Conservation (phyloP, 2,888 invertebrate species). For the Sesia bembeciformis region DNA sequence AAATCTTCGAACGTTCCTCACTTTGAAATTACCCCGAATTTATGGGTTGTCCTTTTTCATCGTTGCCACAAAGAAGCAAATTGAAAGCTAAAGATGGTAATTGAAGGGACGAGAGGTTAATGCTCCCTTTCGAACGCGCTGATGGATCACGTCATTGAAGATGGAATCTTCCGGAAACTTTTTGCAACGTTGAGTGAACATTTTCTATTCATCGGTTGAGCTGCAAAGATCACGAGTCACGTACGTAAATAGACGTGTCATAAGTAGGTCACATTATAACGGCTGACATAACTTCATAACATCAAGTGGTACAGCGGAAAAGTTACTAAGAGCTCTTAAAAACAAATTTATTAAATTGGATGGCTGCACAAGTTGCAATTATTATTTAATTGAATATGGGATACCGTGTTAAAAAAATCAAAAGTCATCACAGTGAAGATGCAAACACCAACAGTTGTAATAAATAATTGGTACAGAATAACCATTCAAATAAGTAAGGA, state of each 20-base stretch:
- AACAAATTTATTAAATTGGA: too few species aligned
- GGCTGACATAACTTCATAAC: too few species aligned
- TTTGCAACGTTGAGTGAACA: constrained; percentile 15
- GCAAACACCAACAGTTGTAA: too few species aligned
- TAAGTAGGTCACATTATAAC: background rate
- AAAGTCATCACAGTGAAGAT: too few species aligned
- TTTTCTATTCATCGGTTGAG: background rate
- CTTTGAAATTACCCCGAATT: background rate
- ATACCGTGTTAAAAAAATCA: too few species aligned
- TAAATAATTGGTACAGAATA: too few species aligned
- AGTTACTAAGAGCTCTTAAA: too few species aligned
- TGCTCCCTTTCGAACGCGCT: constrained; percentile 49
- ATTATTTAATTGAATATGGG: too few species aligned
- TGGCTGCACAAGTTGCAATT: too few species aligned
- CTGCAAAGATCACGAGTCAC: background rate
- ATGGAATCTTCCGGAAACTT: constrained; percentile 41
- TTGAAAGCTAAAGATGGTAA: constrained; percentile 72
- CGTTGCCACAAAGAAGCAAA: constrained; percentile 57
- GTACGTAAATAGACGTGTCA: background rate
- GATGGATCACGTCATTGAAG: constrained; percentile 62
- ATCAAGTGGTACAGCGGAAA: too few species aligned
- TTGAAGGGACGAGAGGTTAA: constrained; percentile 65
- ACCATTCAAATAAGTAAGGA: too few species aligned
- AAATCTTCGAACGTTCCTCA: background rate
- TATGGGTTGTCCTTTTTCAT: constrained; percentile 39